Conservation (phyloP, 1,140 invertebrate genomes). For the Lasioglossum albipes region DNA sequence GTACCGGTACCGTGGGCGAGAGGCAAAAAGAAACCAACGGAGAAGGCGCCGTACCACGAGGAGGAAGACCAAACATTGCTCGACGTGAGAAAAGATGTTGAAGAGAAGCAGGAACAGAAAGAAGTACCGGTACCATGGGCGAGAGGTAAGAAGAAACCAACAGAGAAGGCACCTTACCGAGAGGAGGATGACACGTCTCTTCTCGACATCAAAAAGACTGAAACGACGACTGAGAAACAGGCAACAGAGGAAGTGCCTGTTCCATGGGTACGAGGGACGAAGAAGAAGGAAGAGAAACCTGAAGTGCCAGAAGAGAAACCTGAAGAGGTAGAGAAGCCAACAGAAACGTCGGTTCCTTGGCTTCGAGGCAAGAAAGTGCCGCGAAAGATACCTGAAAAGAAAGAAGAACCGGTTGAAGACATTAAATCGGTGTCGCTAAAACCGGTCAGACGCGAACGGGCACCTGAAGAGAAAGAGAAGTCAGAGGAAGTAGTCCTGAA, state of each 20-base stretch:
- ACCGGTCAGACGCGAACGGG: slow-evolving; percentile 48
- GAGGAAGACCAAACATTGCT: slow-evolving; percentile 39
- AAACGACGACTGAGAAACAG: slow-evolving; percentile 70
- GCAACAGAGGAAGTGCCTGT: slow-evolving; percentile 61
- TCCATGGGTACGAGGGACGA: slow-evolving; percentile 76
- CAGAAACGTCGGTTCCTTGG: slow-evolving; percentile 68
- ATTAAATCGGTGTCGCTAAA: slow-evolving; percentile 49
- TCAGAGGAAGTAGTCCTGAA: slow-evolving; percentile 51
- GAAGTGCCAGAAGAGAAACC: slow-evolving; percentile 9
- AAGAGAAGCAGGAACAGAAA: slow-evolving; percentile 41
- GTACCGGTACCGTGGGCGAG: slow-evolving; percentile 64
- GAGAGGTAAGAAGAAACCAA: slow-evolving; percentile 66
- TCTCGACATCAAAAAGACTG: slow-evolving; percentile 62
- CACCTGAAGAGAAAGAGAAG: slow-evolving; percentile 51
- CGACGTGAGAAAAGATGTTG: slow-evolving; percentile 28
- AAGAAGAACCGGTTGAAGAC: slow-evolving; percentile 55
- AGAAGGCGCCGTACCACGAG: slow-evolving; percentile 57
- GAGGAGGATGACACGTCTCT: slow-evolving; percentile 50
- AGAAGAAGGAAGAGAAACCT: slow-evolving; percentile 51
- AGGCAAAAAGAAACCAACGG: slow-evolving; percentile 67
- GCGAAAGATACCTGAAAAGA: slow-evolving; percentile 34
- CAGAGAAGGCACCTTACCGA: slow-evolving; percentile 58
- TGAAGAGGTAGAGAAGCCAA: slow-evolving; percentile 15
- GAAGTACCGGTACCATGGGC: slow-evolving; percentile 67
- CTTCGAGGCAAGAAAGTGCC: slow-evolving; percentile 35